These are phyloP conservation scores for Varecia variegata DNA, from an alignment of 2,797 vertebrate species.

Conservation along the genomic window DNA sequence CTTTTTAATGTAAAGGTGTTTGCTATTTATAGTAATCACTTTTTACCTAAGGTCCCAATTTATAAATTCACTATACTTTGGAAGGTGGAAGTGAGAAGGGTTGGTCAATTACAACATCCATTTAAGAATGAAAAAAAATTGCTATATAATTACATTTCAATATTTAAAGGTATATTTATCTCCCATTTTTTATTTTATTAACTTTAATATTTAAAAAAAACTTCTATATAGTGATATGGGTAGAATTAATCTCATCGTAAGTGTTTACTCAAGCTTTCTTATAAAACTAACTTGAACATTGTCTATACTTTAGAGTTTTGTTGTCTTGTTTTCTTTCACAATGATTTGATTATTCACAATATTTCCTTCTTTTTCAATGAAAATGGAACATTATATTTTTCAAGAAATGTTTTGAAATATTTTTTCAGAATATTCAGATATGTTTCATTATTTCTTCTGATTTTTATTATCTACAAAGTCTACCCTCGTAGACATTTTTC, in stretches of 20 bases:
- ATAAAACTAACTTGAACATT: background rate
- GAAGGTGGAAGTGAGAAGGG: rapidly evolving
- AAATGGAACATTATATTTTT: background rate
- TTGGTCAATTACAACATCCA: background rate
- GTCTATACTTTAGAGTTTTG: background rate
- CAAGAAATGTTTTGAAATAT: background rate
- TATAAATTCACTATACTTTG: background rate
- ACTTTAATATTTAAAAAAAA: background rate
- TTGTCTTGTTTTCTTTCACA: background rate
- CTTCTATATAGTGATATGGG: background rate
- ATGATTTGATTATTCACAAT: background rate
- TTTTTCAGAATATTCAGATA: background rate
- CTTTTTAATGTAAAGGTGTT: background rate
- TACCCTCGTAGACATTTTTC: background rate
- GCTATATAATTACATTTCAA: background rate
- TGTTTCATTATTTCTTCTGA: background rate
- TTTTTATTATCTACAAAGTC: background rate
- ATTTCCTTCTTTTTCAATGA: background rate
- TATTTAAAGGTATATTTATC: background rate
- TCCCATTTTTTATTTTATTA: background rate
- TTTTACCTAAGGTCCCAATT: background rate
- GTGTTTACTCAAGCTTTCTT: background rate
- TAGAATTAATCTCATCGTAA: background rate
- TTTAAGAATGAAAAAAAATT: background rate
- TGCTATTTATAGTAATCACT: background rate